Conservation (phyloP, 2,113 vertebrate genomes). For the Chauna torquata region DNA sequence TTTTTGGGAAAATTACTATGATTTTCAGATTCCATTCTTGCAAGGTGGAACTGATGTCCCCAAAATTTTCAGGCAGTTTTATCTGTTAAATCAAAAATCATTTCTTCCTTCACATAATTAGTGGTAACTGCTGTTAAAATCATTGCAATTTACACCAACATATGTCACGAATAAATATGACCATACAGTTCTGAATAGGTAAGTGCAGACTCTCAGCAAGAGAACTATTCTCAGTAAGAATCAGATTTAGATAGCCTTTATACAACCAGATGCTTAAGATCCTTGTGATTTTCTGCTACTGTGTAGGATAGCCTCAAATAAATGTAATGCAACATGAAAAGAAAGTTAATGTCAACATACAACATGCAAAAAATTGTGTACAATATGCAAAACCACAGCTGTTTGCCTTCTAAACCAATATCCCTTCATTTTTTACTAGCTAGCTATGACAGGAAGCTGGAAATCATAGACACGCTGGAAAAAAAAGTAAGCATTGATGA, state of each 20-base stretch:
- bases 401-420: constrained; percentile 33
- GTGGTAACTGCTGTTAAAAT: not conserved
- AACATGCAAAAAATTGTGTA: not conserved
- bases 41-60: not conserved
- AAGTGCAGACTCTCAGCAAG: not conserved
- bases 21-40: not conserved
- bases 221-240: not conserved
- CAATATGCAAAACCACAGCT: not conserved
- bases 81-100: not conserved
- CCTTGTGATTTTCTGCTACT: not conserved
- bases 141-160: not conserved
- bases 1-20: not conserved
- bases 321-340: not conserved
- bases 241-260: not conserved
- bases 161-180: constrained; percentile 9
- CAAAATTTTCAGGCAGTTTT: not conserved
- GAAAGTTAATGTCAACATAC: not conserved
- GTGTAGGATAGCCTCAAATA: not conserved
- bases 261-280: not conserved
- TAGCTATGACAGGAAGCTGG: constrained; percentile 30
- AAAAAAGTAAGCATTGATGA: constrained; percentile 49
- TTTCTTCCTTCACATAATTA: not conserved
- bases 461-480: constrained; percentile 31
- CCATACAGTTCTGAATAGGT: not conserved
- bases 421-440: constrained; percentile 39